A percentile compares a stretch with the other conserved stretches of the same genome.
Evolutionary conservation across 2,888 invertebrate genomes (phyloP).

Genomic region (Drosophila villosipedis): DNA sequence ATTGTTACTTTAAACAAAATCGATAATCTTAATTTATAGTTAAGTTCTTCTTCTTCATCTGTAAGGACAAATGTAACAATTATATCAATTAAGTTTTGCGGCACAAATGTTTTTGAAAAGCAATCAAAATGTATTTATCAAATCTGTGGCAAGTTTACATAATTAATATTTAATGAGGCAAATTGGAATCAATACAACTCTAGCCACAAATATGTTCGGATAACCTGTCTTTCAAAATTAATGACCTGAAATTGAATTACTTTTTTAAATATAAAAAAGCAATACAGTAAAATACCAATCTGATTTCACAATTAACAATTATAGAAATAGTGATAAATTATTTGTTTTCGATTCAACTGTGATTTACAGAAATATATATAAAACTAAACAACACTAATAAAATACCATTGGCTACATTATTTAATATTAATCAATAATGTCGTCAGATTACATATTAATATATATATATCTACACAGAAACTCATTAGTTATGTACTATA

Average conservation of each 20-base stretch:
- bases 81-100: background rate
- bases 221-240: conserved; percentile 29
- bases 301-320: background rate
- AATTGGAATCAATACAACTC: background rate
- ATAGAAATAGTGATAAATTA: background rate
- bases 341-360: background rate
- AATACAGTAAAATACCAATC: background rate
- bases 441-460: background rate
- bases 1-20: background rate
- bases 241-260: conserved; percentile 1
- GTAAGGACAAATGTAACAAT: background rate
- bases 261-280: background rate
- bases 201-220: conserved; percentile 1
- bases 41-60: background rate
- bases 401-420: background rate
- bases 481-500: background rate
- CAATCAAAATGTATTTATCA: conserved; percentile 5
- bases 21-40: background rate
- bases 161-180: conserved; percentile 36
- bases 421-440: background rate
- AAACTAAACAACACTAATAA: background rate
- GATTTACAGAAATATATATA: background rate
- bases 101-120: background rate
- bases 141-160: conserved; percentile 19
- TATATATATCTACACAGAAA: background rate